phyloP scores from a whole-genome alignment of 2,797 vertebrate species.

The Anisognathus igniventris region DNA sequence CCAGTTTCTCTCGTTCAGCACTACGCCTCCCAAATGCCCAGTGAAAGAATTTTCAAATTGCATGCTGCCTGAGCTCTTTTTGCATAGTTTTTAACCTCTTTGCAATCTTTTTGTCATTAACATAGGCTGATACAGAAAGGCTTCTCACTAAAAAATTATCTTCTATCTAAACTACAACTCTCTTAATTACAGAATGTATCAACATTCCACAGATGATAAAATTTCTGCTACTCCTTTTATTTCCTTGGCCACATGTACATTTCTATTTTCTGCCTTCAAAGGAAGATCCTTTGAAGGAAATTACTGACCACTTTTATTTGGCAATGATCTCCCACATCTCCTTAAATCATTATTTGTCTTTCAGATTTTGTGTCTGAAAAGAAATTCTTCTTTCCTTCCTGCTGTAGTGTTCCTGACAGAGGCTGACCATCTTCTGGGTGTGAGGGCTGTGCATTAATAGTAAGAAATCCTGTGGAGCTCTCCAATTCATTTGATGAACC shows the following conservation, averaged over 20 bases:
- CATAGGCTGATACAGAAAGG: not conserved
- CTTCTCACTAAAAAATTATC: not conserved
- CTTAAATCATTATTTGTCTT: not conserved
- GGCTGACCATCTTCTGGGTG: not conserved
- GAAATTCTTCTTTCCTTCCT: not conserved
- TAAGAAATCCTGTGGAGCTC: not conserved
- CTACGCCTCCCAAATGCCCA: not conserved
- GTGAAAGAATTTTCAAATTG: not conserved
- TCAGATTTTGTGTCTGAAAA: not conserved
- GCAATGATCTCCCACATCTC: not conserved
- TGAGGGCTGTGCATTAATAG: not conserved
- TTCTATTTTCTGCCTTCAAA: not conserved
- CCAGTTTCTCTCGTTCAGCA: constrained; percentile 34
- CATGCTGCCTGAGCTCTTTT: not conserved
- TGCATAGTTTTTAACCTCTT: not conserved
- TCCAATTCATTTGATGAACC: not conserved
- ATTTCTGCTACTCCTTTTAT: not conserved
- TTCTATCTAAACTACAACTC: not conserved
- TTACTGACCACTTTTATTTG: not conserved
- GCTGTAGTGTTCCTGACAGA: not conserved
- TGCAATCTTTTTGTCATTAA: not conserved
- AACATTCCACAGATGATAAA: not conserved
- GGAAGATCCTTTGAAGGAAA: not conserved
- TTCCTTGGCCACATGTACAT: not conserved
- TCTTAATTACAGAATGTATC: not conserved